phyloP scores from a whole-genome alignment of 2,888 invertebrate genomes.

The Chironomus riparius region DNA sequence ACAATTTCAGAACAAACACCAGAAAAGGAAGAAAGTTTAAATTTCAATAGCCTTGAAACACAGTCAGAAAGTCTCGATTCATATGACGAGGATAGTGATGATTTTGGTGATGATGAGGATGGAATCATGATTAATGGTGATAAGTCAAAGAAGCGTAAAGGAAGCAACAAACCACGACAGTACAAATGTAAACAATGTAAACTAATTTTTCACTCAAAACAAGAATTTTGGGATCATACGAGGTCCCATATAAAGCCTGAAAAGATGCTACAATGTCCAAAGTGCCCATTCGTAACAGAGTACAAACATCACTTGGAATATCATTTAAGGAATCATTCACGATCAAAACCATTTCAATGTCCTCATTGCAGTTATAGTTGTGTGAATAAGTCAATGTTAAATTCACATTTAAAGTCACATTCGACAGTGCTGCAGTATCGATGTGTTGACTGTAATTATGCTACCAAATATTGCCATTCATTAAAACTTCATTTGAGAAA shows the following conservation, averaged over 20 bases:
- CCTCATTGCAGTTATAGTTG: slow-evolving; percentile 80
- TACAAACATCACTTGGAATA: slow-evolving; percentile 98
- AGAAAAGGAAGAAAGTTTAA: slow-evolving; percentile 34
- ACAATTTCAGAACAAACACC: slow-evolving; percentile 30
- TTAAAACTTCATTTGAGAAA: slow-evolving; percentile 90
- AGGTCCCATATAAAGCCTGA: slow-evolving; percentile 87
- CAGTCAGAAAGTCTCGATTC: slow-evolving; percentile 33
- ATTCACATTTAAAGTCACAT: slow-evolving; percentile 95
- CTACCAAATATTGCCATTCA: slow-evolving; percentile 96
- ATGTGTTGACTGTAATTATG: slow-evolving; percentile 89
- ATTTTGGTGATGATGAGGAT: slow-evolving; percentile 42
- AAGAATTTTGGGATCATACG: slow-evolving; percentile 89
- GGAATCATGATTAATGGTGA: slow-evolving; percentile 44
- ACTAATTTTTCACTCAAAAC: slow-evolving; percentile 74
- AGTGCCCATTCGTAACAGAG: slow-evolving; percentile 96
- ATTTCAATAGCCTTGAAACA: slow-evolving; percentile 9
- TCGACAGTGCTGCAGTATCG: slow-evolving; percentile 85
- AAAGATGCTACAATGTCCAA: slow-evolving; percentile 79
- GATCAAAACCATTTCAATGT: slow-evolving; percentile 93
- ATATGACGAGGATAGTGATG: slow-evolving; percentile 36
- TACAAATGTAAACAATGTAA: slow-evolving; percentile 91
- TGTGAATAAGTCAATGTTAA: slow-evolving; percentile 98
- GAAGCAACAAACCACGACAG: slow-evolving; percentile 74
- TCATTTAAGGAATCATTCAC: slow-evolving; percentile 88
- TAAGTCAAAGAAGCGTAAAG: slow-evolving; percentile 54